A percentile compares a stretch with the other conserved stretches of the same genome.
These are phyloP conservation scores for Carapus acus DNA, from an alignment of 2,797 vertebrate genomes.

Conservation along the genomic window DNA sequence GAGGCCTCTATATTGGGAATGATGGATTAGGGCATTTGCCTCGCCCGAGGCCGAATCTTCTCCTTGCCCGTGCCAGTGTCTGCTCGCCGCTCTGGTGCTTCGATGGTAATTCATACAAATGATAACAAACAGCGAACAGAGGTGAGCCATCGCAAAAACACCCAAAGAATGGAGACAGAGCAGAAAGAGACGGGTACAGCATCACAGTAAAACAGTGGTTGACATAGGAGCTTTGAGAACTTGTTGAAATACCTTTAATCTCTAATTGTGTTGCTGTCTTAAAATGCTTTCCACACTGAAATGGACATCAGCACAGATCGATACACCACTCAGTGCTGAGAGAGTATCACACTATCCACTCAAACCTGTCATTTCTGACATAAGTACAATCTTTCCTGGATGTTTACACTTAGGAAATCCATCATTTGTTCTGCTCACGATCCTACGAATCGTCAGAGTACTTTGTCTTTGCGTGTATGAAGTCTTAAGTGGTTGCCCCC, in stretches of 20 bases:
- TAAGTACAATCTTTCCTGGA: slow-evolving; percentile 6
- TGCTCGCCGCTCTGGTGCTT: slow-evolving; percentile 50
- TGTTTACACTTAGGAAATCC: slow-evolving; percentile 13
- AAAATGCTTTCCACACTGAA: too few relatives aligned
- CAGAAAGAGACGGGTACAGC: not conserved
- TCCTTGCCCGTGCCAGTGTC: slow-evolving; percentile 51
- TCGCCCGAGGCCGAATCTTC: slow-evolving; percentile 61
- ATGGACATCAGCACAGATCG: too few relatives aligned
- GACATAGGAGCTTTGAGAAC: too few relatives aligned
- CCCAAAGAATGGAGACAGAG: slow-evolving; percentile 16
- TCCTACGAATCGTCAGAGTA: not conserved
- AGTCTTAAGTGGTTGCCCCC: not conserved
- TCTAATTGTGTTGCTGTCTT: too few relatives aligned
- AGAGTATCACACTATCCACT: too few relatives aligned
- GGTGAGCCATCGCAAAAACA: slow-evolving; percentile 36
- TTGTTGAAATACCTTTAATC: too few relatives aligned
- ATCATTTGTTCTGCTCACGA: not conserved
- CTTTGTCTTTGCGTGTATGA: slow-evolving; percentile 4
- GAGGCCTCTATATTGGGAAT: slow-evolving; percentile 61
- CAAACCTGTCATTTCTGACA: too few relatives aligned
- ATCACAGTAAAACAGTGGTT: too few relatives aligned
- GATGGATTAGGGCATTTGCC: slow-evolving; percentile 71
- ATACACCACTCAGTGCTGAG: too few relatives aligned
- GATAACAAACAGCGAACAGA: slow-evolving; percentile 53
- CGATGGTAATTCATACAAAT: slow-evolving; percentile 63